Conservation (phyloP, 2,797 vertebrate genomes). For the Hapalemur alaotrensis region DNA sequence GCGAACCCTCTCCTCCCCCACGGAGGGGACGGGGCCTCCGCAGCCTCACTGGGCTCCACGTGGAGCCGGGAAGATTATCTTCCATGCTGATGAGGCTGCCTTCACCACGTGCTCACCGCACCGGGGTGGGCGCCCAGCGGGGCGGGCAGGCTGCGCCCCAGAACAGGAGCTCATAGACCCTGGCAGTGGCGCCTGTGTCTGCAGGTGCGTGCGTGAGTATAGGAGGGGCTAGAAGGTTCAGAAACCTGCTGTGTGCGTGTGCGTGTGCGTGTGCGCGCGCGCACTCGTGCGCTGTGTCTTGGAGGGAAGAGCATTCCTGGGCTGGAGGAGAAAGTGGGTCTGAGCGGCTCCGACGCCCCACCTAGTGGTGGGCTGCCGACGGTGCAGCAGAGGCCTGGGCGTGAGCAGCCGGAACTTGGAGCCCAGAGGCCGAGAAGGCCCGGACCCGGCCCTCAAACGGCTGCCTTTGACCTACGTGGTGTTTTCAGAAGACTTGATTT, state of each 20-base stretch:
- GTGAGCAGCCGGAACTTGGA: background rate
- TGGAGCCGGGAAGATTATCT: background rate
- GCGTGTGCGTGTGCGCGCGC: background rate
- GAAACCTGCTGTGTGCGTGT: background rate
- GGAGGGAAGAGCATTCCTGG: too few species aligned
- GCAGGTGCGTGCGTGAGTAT: background rate
- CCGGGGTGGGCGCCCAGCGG: background rate
- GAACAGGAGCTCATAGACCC: background rate
- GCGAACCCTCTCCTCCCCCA: background rate
- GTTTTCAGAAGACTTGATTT: background rate
- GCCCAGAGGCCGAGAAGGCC: background rate
- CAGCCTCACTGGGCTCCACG: background rate
- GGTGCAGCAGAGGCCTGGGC: background rate
- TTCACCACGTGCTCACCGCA: background rate
- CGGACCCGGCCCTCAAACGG: background rate
- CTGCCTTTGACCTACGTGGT: background rate
- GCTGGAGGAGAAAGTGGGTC: background rate
- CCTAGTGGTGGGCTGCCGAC: conserved; percentile 12
- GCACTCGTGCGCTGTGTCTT: too few species aligned
- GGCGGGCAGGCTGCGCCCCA: background rate
- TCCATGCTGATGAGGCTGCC: background rate
- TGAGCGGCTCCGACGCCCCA: background rate
- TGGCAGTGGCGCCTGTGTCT: background rate
- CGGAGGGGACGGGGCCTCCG: background rate
- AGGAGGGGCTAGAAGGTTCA: background rate